Evolutionary conservation across 2,888 invertebrate species (phyloP).

Genomic region (Rotaria sp.): DNA sequence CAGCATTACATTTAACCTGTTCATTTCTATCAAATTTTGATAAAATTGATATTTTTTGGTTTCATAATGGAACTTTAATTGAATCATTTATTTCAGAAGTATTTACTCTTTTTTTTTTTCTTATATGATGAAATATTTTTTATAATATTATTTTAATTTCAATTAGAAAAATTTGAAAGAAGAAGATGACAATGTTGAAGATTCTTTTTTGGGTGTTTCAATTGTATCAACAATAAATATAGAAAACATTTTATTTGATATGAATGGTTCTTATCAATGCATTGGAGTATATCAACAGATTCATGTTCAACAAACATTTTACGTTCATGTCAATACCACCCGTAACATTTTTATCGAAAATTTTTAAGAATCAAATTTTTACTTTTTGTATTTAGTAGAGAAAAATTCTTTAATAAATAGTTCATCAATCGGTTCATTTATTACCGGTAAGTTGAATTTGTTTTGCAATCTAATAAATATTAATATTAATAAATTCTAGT

Average conservation of each 20-base stretch:
- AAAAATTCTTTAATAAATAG: not conserved
- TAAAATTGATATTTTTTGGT: not conserved
- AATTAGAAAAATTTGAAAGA: not conserved
- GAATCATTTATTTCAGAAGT: not conserved
- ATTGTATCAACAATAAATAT: not conserved
- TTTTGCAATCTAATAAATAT: no score
- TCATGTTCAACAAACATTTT: not conserved
- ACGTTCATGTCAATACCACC: not conserved
- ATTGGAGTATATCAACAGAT: not conserved
- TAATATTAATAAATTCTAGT: not conserved
- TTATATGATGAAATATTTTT: not conserved
- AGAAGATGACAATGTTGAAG: not conserved
- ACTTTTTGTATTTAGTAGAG: not conserved
- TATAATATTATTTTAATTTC: not conserved
- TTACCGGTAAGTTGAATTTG: not conserved
- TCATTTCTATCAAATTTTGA: not conserved
- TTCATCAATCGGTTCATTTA: not conserved
- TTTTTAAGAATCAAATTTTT: not conserved
- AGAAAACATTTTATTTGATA: not conserved
- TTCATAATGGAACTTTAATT: not conserved
- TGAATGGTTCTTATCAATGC: not conserved
- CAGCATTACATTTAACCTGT: not conserved
- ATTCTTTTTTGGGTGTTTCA: not conserved
- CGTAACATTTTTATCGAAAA: no score
- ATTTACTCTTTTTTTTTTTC: not conserved